A percentile compares a stretch with the other conserved stretches of the same genome.
phyloP scores from a whole-genome alignment of 2,113 vertebrate species.

The Lipotes vexillifer region DNA sequence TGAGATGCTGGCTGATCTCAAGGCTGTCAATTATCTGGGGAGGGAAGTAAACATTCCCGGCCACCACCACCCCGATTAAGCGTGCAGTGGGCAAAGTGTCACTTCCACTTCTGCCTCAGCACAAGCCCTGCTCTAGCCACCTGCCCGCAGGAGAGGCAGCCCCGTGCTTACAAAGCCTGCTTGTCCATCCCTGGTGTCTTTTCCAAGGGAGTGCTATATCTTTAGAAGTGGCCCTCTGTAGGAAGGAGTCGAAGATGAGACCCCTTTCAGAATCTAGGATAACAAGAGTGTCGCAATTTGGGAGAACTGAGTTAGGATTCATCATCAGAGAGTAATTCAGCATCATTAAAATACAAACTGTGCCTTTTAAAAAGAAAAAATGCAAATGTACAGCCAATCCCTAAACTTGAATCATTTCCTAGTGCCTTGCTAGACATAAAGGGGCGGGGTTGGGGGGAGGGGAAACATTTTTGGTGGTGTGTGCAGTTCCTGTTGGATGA shows the following conservation, averaged over 20 bases:
- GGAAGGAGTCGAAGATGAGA: background rate
- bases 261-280: background rate
- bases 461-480: background rate
- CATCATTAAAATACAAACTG: slow-evolving; percentile 79
- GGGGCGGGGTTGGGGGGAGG: background rate
- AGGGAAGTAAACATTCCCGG: background rate
- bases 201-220: background rate
- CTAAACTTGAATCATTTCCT: slow-evolving; percentile 92
- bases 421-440: slow-evolving; percentile 90
- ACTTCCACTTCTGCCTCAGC: background rate
- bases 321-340: slow-evolving; percentile 67
- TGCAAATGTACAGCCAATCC: slow-evolving; percentile 82
- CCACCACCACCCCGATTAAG: background rate
- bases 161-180: background rate
- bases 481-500: slow-evolving; percentile 42
- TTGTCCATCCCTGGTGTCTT: background rate
- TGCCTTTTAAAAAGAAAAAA: slow-evolving; percentile 80
- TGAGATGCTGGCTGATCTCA: slow-evolving; percentile 55
- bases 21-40: slow-evolving; percentile 8
- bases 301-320: slow-evolving; percentile 23
- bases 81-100: background rate
- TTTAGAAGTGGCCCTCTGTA: background rate
- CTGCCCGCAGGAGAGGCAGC: background rate
- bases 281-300: background rate
- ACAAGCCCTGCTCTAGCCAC: background rate